A percentile compares a stretch with the other conserved stretches of the same genome.
Conservation (phyloP, 2,113 vertebrate genomes). For the Ptilonorhynchus violaceus region DNA sequence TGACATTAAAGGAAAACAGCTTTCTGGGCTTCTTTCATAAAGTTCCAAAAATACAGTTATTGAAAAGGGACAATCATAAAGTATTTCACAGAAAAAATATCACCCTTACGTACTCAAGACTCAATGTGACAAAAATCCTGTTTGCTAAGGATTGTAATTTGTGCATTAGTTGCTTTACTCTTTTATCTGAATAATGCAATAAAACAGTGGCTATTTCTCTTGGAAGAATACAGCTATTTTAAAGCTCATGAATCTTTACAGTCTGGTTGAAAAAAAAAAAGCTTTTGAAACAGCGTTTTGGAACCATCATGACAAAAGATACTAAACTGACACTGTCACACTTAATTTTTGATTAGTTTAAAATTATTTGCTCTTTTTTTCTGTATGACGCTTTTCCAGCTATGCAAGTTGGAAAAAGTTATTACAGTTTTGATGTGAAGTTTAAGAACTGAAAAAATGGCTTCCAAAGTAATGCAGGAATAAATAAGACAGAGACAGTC, state of each 20-base stretch:
- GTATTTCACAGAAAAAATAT: background rate
- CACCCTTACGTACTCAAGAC: background rate
- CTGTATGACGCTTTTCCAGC: background rate
- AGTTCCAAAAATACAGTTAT: background rate
- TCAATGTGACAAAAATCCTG: background rate
- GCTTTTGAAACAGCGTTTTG: background rate
- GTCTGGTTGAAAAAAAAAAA: background rate
- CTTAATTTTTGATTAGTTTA: background rate
- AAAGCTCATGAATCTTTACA: background rate
- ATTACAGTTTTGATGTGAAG: background rate
- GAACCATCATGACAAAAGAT: background rate
- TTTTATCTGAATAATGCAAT: background rate
- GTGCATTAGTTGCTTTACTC: background rate
- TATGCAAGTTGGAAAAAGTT: background rate
- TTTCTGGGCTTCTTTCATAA: background rate
- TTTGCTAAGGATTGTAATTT: background rate
- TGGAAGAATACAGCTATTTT: background rate
- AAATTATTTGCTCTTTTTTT: background rate
- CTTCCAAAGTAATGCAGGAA: background rate
- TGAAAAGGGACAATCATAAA: background rate
- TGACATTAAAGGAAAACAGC: background rate
- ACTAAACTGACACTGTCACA: background rate
- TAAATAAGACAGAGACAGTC: background rate
- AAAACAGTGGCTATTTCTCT: background rate
- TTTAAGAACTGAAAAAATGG: background rate